These are phyloP conservation scores for Automeris io DNA, from an alignment of 2,888 invertebrate genomes.

Conservation along the genomic window DNA sequence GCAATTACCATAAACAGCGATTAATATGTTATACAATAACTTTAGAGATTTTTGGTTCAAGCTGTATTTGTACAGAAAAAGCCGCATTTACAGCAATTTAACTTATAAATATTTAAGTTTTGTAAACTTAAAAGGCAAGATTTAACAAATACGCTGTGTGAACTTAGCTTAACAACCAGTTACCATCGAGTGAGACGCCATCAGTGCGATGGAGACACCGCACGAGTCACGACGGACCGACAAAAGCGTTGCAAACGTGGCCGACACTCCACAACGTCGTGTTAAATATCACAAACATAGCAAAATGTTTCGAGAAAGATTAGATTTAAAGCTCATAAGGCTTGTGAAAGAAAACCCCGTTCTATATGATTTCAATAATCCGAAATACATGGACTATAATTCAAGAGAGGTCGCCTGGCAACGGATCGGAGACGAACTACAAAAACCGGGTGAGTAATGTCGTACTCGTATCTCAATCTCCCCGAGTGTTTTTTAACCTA, in stretches of 20 bases:
- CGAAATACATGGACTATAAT: slow-evolving; percentile 63
- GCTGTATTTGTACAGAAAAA: too few species aligned
- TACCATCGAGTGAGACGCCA: too few species aligned
- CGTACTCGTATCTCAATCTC: too few species aligned
- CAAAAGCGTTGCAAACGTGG: slow-evolving; percentile 2
- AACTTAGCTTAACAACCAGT: neutral
- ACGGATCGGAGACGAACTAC: slow-evolving; percentile 61
- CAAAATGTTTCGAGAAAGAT: slow-evolving; percentile 42
- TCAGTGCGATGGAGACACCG: too few species aligned
- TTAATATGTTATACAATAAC: too few species aligned
- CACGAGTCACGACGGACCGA: slow-evolving; percentile 9
- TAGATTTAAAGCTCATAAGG: slow-evolving; percentile 48
- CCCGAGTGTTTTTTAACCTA: too few species aligned
- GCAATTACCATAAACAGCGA: too few species aligned
- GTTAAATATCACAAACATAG: neutral
- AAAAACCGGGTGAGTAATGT: slow-evolving; percentile 48
- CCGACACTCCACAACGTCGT: neutral
- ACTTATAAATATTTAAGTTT: too few species aligned
- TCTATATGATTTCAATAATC: slow-evolving; percentile 51
- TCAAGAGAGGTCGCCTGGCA: slow-evolving; percentile 66
- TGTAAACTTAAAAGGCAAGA: too few species aligned
- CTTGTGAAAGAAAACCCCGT: slow-evolving; percentile 51
- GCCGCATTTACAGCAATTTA: too few species aligned
- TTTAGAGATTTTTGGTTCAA: too few species aligned
- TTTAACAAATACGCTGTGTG: too few species aligned